Evolutionary conservation across 2,113 vertebrate genomes (phyloP).

Genomic region (Phainopepla nitens): DNA sequence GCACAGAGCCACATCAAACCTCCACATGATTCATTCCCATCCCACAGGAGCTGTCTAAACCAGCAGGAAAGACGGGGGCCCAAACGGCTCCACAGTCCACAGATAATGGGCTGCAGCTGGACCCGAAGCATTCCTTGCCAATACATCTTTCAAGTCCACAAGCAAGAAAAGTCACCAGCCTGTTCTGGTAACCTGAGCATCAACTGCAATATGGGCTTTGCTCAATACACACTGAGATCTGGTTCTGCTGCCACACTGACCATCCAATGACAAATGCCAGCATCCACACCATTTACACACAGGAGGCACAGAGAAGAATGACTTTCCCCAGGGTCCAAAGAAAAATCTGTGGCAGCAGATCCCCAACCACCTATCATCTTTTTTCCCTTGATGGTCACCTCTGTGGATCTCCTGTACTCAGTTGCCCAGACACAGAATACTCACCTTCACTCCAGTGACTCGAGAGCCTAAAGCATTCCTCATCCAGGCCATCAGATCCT

Average conservation of each 20-base stretch:
- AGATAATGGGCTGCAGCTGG: background rate
- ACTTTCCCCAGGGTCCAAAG: background rate
- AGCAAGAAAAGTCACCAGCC: background rate
- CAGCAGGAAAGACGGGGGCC: background rate
- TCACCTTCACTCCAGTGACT: constrained; percentile 88
- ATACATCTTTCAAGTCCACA: background rate
- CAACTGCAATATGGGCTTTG: background rate
- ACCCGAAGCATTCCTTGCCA: background rate
- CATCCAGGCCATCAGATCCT: constrained; percentile 94
- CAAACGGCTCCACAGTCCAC: background rate
- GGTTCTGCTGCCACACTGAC: background rate
- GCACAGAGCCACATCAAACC: background rate
- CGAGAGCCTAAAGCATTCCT: constrained; percentile 83
- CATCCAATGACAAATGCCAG: background rate
- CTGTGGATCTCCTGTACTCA: background rate
- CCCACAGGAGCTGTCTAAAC: background rate
- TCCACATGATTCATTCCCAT: fast-evolving
- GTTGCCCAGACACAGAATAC: background rate
- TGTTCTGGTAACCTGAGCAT: background rate
- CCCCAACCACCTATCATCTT: background rate
- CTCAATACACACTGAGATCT: background rate
- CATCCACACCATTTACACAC: background rate
- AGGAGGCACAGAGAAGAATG: background rate
- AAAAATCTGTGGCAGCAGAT: background rate
- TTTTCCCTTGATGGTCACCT: background rate